phyloP scores from a whole-genome alignment of 2,113 vertebrate species.

The Nothoprocta pentlandii region DNA sequence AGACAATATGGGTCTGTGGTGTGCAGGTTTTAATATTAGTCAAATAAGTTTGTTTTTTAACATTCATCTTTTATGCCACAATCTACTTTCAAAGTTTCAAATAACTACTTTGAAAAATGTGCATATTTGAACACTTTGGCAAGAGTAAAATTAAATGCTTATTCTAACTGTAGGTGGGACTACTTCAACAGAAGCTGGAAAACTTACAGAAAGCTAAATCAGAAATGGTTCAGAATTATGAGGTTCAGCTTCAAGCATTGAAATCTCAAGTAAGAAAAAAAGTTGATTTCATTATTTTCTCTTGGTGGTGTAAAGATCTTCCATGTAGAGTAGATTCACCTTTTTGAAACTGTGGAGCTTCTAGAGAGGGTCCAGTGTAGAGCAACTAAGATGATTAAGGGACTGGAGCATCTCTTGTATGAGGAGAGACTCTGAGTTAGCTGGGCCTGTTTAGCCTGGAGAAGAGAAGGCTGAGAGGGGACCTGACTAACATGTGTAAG shows the following conservation, averaged over 20 bases:
- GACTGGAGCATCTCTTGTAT: too few relatives aligned
- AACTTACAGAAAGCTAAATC: constrained; percentile 77
- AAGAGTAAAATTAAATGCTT: constrained; percentile 35
- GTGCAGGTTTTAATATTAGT: constrained; percentile 17
- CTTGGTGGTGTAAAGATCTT: neutral
- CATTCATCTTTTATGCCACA: neutral
- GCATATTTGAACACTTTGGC: constrained; percentile 1
- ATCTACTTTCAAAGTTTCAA: constrained; percentile 18
- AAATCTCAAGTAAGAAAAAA: constrained; percentile 80
- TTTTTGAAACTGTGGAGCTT: neutral
- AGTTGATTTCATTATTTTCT: constrained; percentile 13
- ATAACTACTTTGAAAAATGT: neutral
- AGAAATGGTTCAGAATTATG: constrained; percentile 77
- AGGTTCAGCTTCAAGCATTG: constrained; percentile 77
- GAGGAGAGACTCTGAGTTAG: too few relatives aligned
- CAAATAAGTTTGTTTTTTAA: constrained; percentile 1
- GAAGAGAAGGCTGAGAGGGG: too few relatives aligned
- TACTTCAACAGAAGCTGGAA: constrained; percentile 80
- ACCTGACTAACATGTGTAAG: too few relatives aligned
- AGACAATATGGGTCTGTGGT: neutral
- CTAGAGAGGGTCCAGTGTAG: too few relatives aligned
- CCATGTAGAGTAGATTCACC: neutral
- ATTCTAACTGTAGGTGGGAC: constrained; percentile 76
- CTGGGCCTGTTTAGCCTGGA: too few relatives aligned
- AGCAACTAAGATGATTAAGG: too few relatives aligned